Evolutionary conservation across 2,113 vertebrate genomes (phyloP).

Genomic region (Spermophilus dauricus): DNA sequence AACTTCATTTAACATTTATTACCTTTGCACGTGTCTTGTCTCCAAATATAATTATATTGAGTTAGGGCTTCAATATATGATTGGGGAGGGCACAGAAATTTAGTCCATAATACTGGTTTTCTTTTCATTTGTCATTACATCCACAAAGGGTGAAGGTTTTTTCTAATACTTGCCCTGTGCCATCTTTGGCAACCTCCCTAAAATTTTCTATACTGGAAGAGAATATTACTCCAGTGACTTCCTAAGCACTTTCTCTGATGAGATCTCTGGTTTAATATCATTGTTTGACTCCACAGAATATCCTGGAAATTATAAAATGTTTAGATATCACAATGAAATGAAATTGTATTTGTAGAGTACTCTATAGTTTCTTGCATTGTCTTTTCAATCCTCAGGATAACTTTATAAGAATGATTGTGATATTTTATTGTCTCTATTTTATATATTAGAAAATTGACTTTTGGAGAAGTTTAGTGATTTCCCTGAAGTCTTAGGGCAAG

Average conservation of each 20-base stretch:
- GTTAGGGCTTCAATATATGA: neutral
- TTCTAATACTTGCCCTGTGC: neutral
- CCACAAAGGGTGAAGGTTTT: neutral
- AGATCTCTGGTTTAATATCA: slow-evolving; percentile 21
- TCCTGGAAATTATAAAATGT: slow-evolving; percentile 1
- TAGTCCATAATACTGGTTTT: neutral
- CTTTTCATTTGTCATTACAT: slow-evolving; percentile 31
- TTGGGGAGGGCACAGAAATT: neutral
- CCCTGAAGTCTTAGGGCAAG: slow-evolving; percentile 6
- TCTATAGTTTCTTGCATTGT: neutral
- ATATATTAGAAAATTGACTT: slow-evolving; percentile 32
- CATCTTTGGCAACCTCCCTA: neutral
- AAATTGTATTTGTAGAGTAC: neutral
- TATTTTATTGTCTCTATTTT: neutral
- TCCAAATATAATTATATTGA: neutral
- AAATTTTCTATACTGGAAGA: neutral
- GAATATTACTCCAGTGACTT: neutral
- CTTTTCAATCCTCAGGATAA: neutral
- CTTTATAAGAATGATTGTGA: neutral
- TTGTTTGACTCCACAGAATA: slow-evolving; percentile 21
- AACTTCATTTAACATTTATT: neutral
- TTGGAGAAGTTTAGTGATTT: slow-evolving; percentile 58
- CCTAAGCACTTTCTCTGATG: slow-evolving; percentile 43
- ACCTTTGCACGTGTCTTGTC: neutral
- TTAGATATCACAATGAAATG: neutral